phyloP scores from a whole-genome alignment of 1,140 invertebrate genomes.

The Drosophila subobscura region DNA sequence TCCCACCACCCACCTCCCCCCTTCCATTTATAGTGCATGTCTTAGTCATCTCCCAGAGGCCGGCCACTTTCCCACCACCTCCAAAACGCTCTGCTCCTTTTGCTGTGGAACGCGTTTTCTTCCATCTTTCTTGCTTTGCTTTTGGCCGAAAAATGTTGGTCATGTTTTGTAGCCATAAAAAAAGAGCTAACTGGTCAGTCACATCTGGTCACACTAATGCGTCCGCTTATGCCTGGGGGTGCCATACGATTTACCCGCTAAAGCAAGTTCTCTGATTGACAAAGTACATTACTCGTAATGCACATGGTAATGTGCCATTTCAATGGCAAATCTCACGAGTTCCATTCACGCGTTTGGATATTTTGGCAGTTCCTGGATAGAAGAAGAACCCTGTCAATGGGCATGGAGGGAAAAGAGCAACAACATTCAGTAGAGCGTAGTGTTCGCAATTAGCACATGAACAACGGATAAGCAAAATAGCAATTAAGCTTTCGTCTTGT shows the following conservation, averaged over 20 bases:
- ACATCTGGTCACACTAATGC: too few relatives aligned
- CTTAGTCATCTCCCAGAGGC: conserved; percentile 31
- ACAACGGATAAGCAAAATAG: conserved; percentile 32
- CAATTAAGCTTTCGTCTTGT: conserved; percentile 35
- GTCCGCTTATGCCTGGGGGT: too few relatives aligned
- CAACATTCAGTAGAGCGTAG: conserved; percentile 27
- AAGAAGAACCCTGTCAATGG: too few relatives aligned
- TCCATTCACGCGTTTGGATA: too few relatives aligned
- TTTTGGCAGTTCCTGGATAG: too few relatives aligned
- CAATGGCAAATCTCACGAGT: too few relatives aligned
- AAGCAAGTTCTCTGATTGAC: too few relatives aligned
- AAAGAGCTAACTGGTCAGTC: too few relatives aligned
- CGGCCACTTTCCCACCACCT: background rate
- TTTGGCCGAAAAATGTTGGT: conserved; percentile 1
- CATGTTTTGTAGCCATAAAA: conserved; percentile 11
- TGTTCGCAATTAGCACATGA: conserved; percentile 43
- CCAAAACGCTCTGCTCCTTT: background rate
- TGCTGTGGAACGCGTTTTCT: conserved; percentile 12
- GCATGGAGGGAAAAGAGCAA: conserved; percentile 24
- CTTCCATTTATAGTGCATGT: conserved; percentile 11
- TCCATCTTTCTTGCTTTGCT: background rate
- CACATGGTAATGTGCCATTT: too few relatives aligned
- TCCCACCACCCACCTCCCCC: too few relatives aligned
- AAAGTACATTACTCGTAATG: too few relatives aligned
- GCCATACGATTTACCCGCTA: too few relatives aligned